Conservation (phyloP, 2,888 invertebrate genomes). For the Eilema sororculum region DNA sequence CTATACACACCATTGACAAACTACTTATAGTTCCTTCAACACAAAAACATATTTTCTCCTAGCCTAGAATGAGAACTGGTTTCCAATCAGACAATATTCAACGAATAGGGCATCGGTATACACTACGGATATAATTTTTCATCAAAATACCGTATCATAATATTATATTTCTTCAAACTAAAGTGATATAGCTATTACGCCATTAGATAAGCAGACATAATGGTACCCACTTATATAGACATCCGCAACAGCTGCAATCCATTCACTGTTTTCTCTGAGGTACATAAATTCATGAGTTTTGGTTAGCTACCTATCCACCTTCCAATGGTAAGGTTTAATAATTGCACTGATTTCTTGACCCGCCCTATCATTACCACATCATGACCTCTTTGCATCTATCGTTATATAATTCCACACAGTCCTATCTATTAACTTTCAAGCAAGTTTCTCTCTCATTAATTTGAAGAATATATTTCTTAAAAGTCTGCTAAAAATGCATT, state of each 20-base stretch:
- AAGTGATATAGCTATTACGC: not conserved
- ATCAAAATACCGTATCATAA: not conserved
- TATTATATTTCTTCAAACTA: not conserved
- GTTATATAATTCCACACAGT: slow-evolving; percentile 10
- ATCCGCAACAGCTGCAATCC: not conserved
- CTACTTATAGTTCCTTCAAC: not conserved
- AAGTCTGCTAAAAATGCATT: slow-evolving; percentile 10
- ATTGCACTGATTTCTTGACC: not conserved
- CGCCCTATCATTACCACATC: not conserved
- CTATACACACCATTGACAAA: not conserved
- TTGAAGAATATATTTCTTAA: not conserved
- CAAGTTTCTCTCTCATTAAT: slow-evolving; percentile 5
- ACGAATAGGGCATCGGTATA: not conserved
- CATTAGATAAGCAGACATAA: not conserved
- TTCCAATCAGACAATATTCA: not conserved
- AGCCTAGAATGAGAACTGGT: too few relatives aligned
- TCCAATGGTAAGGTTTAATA: not conserved
- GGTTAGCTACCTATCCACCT: not conserved
- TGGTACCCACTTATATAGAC: not conserved
- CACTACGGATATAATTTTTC: too few relatives aligned
- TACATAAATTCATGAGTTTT: not conserved
- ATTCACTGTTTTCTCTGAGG: not conserved
- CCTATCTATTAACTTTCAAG: slow-evolving; percentile 16
- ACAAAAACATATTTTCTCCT: not conserved
- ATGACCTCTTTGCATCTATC: not conserved